phyloP scores from a whole-genome alignment of 2,888 invertebrate species.

The Pherbina coryleti region DNA sequence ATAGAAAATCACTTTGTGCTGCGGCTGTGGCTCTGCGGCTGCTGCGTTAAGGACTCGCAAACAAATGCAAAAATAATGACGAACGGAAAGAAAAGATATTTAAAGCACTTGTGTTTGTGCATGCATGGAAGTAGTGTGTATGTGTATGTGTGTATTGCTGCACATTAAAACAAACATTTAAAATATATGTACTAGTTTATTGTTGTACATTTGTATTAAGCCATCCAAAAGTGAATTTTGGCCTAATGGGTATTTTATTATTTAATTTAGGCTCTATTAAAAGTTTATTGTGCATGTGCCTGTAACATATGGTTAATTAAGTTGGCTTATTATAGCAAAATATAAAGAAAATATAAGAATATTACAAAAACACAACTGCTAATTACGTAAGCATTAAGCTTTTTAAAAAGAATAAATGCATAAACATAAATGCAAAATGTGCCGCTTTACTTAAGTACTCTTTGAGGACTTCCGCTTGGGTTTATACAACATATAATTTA shows the following conservation, averaged over 20 bases:
- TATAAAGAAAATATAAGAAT: no score
- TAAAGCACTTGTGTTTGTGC: conserved; percentile 9
- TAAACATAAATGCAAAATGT: no score
- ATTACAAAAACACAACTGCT: no score
- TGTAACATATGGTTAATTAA: conserved; percentile 23
- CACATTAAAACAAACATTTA: not conserved
- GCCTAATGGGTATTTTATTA: no score
- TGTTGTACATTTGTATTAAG: conserved; percentile 17
- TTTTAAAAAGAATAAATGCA: no score
- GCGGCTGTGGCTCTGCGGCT: conserved; percentile 31
- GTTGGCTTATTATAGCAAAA: not conserved
- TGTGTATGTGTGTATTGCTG: not conserved
- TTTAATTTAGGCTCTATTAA: not conserved
- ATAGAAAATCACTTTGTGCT: conserved; percentile 56
- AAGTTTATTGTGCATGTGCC: conserved; percentile 40
- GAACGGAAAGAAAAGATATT: not conserved
- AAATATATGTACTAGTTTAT: not conserved
- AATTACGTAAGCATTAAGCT: no score
- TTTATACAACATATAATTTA: not conserved
- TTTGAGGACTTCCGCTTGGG: not conserved
- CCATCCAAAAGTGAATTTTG: not conserved
- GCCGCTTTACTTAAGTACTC: no score
- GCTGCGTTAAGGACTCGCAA: not conserved
- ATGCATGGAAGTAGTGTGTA: not conserved
- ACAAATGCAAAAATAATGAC: conserved; percentile 12